These are phyloP conservation scores for Nycticryphes semicollaris DNA, from an alignment of 2,113 vertebrate genomes.

Conservation along the genomic window DNA sequence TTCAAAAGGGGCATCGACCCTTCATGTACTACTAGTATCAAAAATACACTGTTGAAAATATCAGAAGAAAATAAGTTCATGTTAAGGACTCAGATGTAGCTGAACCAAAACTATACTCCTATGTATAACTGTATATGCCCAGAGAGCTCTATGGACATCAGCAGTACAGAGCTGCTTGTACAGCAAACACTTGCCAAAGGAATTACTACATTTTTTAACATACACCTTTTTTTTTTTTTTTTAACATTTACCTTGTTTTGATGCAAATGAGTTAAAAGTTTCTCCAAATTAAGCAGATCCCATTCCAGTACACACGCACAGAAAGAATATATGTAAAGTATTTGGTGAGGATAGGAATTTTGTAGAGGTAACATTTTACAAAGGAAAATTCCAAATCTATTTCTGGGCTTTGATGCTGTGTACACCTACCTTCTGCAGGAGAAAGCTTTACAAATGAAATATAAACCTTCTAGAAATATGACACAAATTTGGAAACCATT, in stretches of 20 bases:
- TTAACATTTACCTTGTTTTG: background rate
- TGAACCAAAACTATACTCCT: background rate
- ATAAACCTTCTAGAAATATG: background rate
- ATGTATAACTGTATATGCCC: background rate
- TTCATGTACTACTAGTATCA: background rate
- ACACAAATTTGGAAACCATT: background rate
- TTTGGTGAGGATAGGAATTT: background rate
- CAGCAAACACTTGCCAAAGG: background rate
- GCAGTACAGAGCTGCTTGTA: background rate
- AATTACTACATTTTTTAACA: background rate
- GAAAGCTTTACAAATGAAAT: background rate
- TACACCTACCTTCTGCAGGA: background rate
- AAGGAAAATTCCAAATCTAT: background rate
- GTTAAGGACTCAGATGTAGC: background rate
- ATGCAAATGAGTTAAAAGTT: background rate
- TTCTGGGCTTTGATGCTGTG: background rate
- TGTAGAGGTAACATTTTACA: background rate
- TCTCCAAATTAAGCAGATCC: background rate
- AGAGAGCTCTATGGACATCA: background rate
- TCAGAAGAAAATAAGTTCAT: background rate
- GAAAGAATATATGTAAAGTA: background rate
- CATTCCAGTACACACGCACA: background rate
- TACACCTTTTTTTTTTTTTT: background rate
- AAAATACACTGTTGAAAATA: background rate
- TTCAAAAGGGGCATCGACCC: background rate